Evolutionary conservation across 1,140 invertebrate species (phyloP).

Genomic region (Neuroterus valhalla): DNA sequence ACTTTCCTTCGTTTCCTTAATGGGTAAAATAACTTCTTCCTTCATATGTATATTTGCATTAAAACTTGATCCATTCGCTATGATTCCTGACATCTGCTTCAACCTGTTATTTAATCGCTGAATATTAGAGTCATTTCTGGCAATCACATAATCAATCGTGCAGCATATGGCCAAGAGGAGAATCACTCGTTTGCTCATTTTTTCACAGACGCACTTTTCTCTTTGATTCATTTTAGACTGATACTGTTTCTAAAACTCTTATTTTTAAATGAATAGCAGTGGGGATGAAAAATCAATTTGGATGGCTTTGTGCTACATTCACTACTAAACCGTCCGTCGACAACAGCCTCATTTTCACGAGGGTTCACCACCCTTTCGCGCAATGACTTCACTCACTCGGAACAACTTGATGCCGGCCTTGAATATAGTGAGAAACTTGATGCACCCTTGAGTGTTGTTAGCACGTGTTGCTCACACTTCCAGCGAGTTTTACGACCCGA

Average conservation of each 20-base stretch:
- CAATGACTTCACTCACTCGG: not conserved
- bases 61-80: not conserved
- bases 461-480: conserved; percentile 10
- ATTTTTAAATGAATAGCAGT: too few relatives aligned
- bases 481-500: not conserved
- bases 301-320: not conserved
- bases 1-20: not conserved
- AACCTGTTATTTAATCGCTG: conserved; percentile 56
- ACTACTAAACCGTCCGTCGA: not conserved
- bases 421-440: not conserved
- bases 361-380: not conserved
- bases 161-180: conserved; percentile 18
- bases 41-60: not conserved
- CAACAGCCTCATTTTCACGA: not conserved
- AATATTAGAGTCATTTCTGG: conserved; percentile 63
- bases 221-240: not conserved
- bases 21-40: not conserved
- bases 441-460: not conserved
- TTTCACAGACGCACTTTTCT: not conserved
- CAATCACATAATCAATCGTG: conserved; percentile 10
- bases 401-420: not conserved
- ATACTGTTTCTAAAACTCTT: not conserved
- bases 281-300: not conserved
- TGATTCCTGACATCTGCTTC: not conserved
- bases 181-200: conserved; percentile 33